A percentile compares a stretch with the other conserved stretches of the same genome.
Conservation (phyloP, 2,888 invertebrate species). For the Clanis bilineata region DNA sequence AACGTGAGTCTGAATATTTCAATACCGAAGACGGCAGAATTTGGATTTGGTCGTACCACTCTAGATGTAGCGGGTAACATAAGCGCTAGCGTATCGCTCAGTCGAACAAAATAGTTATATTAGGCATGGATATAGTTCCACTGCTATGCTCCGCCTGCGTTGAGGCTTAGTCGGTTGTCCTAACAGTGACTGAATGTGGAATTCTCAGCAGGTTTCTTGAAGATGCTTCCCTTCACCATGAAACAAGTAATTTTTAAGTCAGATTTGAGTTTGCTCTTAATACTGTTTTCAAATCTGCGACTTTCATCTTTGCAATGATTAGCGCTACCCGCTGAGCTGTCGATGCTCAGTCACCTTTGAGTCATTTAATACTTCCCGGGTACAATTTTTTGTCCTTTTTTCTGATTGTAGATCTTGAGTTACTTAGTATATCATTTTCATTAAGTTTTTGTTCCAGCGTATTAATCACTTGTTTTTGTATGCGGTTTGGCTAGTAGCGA, state of each 20-base stretch:
- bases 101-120: no score
- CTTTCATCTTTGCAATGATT: no score
- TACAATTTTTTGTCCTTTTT: not conserved
- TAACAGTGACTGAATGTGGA: no score
- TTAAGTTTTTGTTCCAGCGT: not conserved
- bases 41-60: not conserved
- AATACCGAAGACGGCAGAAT: not conserved
- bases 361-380: not conserved
- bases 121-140: no score
- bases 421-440: not conserved
- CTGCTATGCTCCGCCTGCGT: no score
- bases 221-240: no score
- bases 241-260: no score
- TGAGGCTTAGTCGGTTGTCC: no score
- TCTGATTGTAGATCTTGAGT: not conserved
- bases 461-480: not conserved
- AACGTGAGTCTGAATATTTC: not conserved
- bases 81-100: not conserved
- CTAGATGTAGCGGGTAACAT: not conserved
- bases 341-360: not conserved
- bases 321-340: no score
- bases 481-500: not conserved
- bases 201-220: no score
- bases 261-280: no score
- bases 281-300: no score